phyloP scores from a whole-genome alignment of 2,113 vertebrate species.

The Centropristis striata region DNA sequence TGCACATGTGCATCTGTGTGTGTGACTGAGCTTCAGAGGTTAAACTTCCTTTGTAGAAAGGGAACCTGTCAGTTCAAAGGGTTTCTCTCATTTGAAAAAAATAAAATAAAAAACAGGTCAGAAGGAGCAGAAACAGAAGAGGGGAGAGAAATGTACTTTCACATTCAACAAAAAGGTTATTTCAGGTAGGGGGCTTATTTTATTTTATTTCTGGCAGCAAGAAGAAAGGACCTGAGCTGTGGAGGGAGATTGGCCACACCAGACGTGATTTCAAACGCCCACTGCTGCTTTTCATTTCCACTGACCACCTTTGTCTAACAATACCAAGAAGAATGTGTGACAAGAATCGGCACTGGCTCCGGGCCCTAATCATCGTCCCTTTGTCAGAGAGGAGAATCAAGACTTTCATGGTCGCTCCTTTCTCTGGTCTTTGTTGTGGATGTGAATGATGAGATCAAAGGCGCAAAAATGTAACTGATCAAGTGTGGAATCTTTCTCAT shows the following conservation, averaged over 20 bases:
- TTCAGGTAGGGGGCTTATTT: slow-evolving; percentile 30
- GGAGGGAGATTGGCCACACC: slow-evolving; percentile 1
- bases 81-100: slow-evolving; percentile 48
- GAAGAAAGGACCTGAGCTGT: slow-evolving; percentile 33
- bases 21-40: slow-evolving; percentile 44
- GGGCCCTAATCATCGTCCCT: slow-evolving; percentile 61
- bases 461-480: slow-evolving; percentile 66
- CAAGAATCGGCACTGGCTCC: slow-evolving; percentile 39
- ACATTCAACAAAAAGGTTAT: slow-evolving; percentile 61
- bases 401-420: slow-evolving; percentile 36
- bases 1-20: slow-evolving; percentile 7
- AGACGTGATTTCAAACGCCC: slow-evolving; percentile 41
- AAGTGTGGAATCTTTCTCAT: slow-evolving; percentile 56
- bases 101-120: slow-evolving; percentile 40
- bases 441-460: slow-evolving; percentile 74
- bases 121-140: slow-evolving; percentile 38
- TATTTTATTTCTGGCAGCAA: slow-evolving; percentile 15
- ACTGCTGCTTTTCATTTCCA: slow-evolving; percentile 29
- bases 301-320: slow-evolving; percentile 47
- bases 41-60: slow-evolving; percentile 66
- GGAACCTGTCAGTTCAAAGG: slow-evolving; percentile 75
- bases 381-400: slow-evolving; percentile 50
- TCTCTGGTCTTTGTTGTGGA: slow-evolving; percentile 49
- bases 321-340: slow-evolving; percentile 32
- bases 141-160: slow-evolving; percentile 56